These are phyloP conservation scores for Toxotes chatareus DNA, from an alignment of 2,113 vertebrate genomes.

Conservation along the genomic window DNA sequence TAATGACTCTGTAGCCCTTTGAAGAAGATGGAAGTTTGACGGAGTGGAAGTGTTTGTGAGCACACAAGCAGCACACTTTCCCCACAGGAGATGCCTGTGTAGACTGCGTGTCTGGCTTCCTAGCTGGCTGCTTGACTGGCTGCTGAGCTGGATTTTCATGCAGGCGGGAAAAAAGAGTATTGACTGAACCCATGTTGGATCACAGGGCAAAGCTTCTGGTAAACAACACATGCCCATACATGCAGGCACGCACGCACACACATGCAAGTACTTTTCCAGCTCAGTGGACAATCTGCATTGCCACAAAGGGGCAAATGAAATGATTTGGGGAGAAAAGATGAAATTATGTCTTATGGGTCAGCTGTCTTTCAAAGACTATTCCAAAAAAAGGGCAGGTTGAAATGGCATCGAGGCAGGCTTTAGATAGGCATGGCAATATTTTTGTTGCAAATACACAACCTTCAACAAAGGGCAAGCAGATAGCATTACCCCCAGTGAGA, in stretches of 20 bases:
- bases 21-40: constrained; percentile 81
- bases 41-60: constrained; percentile 71
- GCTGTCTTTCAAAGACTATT: constrained; percentile 45
- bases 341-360: constrained; percentile 63
- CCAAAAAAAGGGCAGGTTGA: constrained; percentile 24
- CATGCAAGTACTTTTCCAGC: constrained; percentile 13
- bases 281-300: constrained; percentile 25
- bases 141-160: constrained; percentile 54
- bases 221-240: constrained; percentile 43
- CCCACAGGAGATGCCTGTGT: constrained; percentile 62
- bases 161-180: constrained; percentile 38
- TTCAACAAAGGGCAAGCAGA: constrained; percentile 54
- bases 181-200: constrained; percentile 58
- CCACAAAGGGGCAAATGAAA: constrained; percentile 44
- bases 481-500: constrained; percentile 16
- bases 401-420: constrained; percentile 42
- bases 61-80: constrained; percentile 56
- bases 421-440: constrained; percentile 31
- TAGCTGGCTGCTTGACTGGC: constrained; percentile 33
- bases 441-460: constrained; percentile 34
- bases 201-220: constrained; percentile 43
- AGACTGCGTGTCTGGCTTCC: constrained; percentile 48
- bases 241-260: constrained; percentile 12
- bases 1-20: constrained; percentile 78
- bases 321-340: constrained; percentile 36